Percentiles rank a stretch among this genome's conserved stretches.
These are phyloP conservation scores for Parotocinclus haroldoi DNA, from an alignment of 2,797 vertebrate genomes.

Conservation along the genomic window DNA sequence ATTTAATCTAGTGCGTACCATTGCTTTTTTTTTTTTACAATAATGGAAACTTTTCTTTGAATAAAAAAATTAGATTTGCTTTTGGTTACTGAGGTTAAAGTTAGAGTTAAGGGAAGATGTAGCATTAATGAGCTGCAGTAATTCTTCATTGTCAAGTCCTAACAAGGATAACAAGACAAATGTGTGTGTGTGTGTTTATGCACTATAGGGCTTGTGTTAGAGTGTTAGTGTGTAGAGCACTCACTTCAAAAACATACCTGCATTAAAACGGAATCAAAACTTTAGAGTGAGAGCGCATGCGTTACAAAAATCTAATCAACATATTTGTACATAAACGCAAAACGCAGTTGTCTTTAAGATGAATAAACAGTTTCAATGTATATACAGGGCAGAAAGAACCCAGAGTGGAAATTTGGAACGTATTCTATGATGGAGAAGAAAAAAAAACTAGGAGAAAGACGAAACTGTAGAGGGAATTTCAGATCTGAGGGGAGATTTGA, in stretches of 20 bases:
- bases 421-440: background rate
- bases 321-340: no score
- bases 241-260: background rate
- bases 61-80: no score
- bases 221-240: conserved; percentile 5
- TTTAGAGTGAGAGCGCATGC: background rate
- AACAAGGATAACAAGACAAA: no score
- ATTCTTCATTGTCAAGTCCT: no score
- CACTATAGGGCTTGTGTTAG: conserved; percentile 4
- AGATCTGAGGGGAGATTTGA: background rate
- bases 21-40: no score
- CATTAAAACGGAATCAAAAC: background rate
- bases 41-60: no score
- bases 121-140: no score
- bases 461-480: background rate
- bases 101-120: no score
- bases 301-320: no score
- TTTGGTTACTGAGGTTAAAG: no score
- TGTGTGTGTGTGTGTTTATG: no score
- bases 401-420: conserved; percentile 10
- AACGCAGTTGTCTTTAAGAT: background rate
- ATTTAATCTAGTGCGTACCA: no score
- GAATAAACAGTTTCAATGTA: background rate
- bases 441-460: background rate
- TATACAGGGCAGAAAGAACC: background rate